Conservation (phyloP, 2,888 invertebrate genomes). For the Cantharis lateralis region DNA sequence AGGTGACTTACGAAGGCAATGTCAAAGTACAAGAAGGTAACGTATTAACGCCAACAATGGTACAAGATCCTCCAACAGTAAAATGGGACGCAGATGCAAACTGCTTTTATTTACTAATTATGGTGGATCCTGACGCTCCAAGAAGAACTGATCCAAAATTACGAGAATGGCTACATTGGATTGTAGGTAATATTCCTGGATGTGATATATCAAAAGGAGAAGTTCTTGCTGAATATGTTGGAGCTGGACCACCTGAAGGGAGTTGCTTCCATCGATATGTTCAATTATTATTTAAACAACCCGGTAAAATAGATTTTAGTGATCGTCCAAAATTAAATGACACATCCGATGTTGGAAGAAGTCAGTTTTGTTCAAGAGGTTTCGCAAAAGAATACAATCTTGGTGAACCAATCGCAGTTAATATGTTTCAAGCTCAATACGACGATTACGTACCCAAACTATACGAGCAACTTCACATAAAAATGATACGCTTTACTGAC, state of each 20-base stretch:
- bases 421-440: constrained; percentile 60
- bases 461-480: not conserved
- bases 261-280: constrained; percentile 77
- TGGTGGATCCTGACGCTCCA: constrained; percentile 78
- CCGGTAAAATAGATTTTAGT: constrained; percentile 53
- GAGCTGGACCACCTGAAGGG: constrained; percentile 72
- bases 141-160: constrained; percentile 69
- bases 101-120: constrained; percentile 66
- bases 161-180: constrained; percentile 79
- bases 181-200: constrained; percentile 74
- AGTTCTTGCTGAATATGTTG: constrained; percentile 66
- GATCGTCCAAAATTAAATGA: constrained; percentile 25
- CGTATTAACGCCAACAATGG: constrained; percentile 73
- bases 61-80: constrained; percentile 70
- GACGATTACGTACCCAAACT: not conserved
- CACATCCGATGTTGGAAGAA: constrained; percentile 36
- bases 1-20: not conserved
- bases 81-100: constrained; percentile 66
- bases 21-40: constrained; percentile 60
- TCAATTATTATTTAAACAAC: constrained; percentile 71
- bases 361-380: constrained; percentile 60
- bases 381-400: constrained; percentile 64
- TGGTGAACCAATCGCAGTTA: constrained; percentile 65
- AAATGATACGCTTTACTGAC: not conserved
- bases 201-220: constrained; percentile 66